Conservation (phyloP, 2,113 vertebrate genomes). For the Pyxicephalus adspersus region DNA sequence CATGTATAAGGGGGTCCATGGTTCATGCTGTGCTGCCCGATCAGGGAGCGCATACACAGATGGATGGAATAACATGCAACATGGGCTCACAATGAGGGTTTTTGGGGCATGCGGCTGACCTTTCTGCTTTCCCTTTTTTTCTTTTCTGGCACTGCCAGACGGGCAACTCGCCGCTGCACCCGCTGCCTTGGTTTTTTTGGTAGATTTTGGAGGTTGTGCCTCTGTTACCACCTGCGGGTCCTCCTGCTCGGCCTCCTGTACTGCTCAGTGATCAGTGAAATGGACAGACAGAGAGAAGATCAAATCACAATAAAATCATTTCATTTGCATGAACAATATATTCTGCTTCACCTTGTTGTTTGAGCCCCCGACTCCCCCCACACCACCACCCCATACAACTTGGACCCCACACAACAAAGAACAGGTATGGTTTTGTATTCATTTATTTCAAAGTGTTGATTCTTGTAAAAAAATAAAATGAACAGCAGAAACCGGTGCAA, state of each 20-base stretch:
- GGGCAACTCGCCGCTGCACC: slow-evolving; percentile 80
- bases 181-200: slow-evolving; percentile 86
- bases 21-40: too few relatives aligned
- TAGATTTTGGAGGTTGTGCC: slow-evolving; percentile 81
- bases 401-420: too few relatives aligned
- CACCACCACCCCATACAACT: too few relatives aligned
- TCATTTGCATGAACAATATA: too few relatives aligned
- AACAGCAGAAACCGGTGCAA: too few relatives aligned
- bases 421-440: too few relatives aligned
- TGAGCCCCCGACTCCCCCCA: too few relatives aligned
- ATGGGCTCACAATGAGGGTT: slow-evolving; percentile 54
- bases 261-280: slow-evolving; percentile 72
- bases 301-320: too few relatives aligned
- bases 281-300: slow-evolving; percentile 52
- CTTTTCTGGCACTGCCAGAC: slow-evolving; percentile 87
- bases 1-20: too few relatives aligned
- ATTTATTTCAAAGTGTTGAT: too few relatives aligned
- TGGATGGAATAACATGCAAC: slow-evolving; percentile 8
- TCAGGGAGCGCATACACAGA: background rate
- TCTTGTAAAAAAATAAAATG: too few relatives aligned
- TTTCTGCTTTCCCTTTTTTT: slow-evolving; percentile 95
- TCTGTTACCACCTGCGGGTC: slow-evolving; percentile 82
- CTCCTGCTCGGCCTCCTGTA: slow-evolving; percentile 92
- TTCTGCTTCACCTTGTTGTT: too few relatives aligned
- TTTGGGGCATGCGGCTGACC: slow-evolving; percentile 80